These are phyloP conservation scores for Drosophila vallismaia DNA, from an alignment of 2,888 invertebrate species.

Conservation along the genomic window DNA sequence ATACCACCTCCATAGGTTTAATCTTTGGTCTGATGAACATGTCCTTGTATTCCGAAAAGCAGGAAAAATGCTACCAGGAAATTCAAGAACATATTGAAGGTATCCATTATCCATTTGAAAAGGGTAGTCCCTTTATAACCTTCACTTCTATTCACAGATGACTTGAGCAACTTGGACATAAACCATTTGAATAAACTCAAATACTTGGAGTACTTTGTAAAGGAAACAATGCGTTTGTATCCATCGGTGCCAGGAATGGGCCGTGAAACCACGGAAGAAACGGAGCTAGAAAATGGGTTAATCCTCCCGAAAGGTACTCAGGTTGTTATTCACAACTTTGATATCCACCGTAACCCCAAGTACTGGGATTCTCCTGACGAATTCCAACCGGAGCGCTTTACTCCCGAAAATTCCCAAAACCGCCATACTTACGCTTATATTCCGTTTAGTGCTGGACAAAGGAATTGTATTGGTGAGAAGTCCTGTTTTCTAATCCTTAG, in stretches of 20 bases:
- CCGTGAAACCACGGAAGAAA: conserved; percentile 84
- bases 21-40: conserved; percentile 77
- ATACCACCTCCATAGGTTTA: conserved; percentile 76
- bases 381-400: conserved; percentile 79
- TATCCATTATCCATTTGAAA: conserved; percentile 12
- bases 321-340: conserved; percentile 67
- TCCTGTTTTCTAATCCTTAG: accelerated
- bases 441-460: conserved; percentile 82
- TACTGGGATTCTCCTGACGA: conserved; percentile 71
- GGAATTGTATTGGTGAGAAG: conserved; percentile 80
- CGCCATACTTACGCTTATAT: conserved; percentile 78
- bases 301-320: conserved; percentile 70
- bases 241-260: conserved; percentile 87
- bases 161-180: conserved; percentile 56
- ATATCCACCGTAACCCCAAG: conserved; percentile 73
- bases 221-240: conserved; percentile 84
- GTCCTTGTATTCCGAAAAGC: conserved; percentile 65
- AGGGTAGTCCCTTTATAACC: background rate
- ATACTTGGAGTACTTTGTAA: conserved; percentile 67
- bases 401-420: conserved; percentile 84
- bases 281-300: conserved; percentile 65
- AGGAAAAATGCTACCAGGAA: conserved; percentile 73
- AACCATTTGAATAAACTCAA: conserved; percentile 52
- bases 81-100: conserved; percentile 68
- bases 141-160: conserved; percentile 41